These are phyloP conservation scores for Aeoliscus strigatus DNA, from an alignment of 2,797 vertebrate genomes.

Conservation along the genomic window DNA sequence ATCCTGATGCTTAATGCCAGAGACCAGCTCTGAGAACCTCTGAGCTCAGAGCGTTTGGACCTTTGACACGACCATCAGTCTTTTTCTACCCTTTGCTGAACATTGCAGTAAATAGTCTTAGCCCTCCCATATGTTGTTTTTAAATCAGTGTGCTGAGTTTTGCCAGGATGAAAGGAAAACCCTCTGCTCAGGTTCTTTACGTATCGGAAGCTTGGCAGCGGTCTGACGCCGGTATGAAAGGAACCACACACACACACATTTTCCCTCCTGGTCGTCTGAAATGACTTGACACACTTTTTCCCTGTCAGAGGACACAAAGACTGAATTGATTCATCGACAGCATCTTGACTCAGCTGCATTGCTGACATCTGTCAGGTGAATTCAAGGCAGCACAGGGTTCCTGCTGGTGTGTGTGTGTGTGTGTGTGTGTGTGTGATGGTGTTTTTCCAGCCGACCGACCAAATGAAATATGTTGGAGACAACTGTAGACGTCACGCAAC, in stretches of 20 bases:
- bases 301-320: slow-evolving; percentile 15
- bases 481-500: too few species aligned
- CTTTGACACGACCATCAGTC: not conserved
- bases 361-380: slow-evolving; percentile 23
- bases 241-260: slow-evolving; percentile 9
- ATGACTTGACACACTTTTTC: slow-evolving; percentile 19
- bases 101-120: slow-evolving; percentile 5
- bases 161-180: slow-evolving; percentile 7
- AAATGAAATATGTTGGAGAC: too few species aligned
- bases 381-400: slow-evolving; percentile 8
- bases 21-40: slow-evolving; percentile 3
- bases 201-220: slow-evolving; percentile 22
- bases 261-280: slow-evolving; percentile 5
- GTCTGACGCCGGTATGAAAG: slow-evolving; percentile 6
- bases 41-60: slow-evolving; percentile 5
- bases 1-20: slow-evolving; percentile 5
- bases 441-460: too few species aligned
- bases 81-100: slow-evolving; percentile 2
- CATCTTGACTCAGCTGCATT: slow-evolving; percentile 1
- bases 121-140: slow-evolving; percentile 3
- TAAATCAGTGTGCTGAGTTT: slow-evolving; percentile 3
- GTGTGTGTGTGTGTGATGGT: too few species aligned
- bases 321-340: slow-evolving; percentile 24
- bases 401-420: slow-evolving; percentile 2
- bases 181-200: slow-evolving; percentile 8